Percentiles rank a stretch among this genome's conserved stretches.
These are phyloP conservation scores for Pituophis catenifer DNA, from an alignment of 2,113 vertebrate species.

Conservation along the genomic window DNA sequence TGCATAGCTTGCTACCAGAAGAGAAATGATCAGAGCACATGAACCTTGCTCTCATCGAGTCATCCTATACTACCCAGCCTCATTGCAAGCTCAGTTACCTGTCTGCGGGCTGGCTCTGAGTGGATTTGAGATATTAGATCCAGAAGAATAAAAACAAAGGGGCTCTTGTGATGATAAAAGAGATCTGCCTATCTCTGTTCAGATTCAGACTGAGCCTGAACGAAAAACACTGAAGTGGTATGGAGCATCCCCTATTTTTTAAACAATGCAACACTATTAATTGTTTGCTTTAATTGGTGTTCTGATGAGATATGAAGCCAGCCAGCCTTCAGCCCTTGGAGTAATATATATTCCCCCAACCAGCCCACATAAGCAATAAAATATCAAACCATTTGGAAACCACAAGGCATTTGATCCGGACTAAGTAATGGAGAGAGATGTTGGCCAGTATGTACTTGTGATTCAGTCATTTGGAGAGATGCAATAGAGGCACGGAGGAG, in stretches of 20 bases:
- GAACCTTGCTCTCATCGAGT: neutral
- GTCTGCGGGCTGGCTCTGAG: neutral
- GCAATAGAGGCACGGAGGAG: neutral
- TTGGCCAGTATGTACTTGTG: neutral
- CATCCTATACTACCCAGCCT: accelerated
- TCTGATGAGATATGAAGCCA: neutral
- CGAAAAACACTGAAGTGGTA: neutral
- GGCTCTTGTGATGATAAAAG: neutral
- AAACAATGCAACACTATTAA: neutral
- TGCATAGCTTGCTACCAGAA: constrained; percentile 67
- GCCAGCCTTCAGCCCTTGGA: neutral
- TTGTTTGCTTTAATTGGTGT: neutral
- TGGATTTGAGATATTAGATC: neutral
- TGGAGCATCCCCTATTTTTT: neutral
- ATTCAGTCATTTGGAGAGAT: neutral
- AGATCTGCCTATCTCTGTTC: neutral
- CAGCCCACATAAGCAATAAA: neutral
- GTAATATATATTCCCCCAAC: neutral
- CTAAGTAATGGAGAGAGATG: neutral
- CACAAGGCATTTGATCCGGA: neutral
- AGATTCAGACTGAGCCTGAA: neutral
- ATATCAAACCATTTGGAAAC: neutral
- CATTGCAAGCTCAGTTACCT: neutral
- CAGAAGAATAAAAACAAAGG: neutral
- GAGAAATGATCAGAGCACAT: constrained; percentile 33